Percentiles rank a stretch among this genome's conserved stretches.
These are phyloP conservation scores for Sebastes taczanowskii DNA, from an alignment of 2,797 vertebrate species.

Conservation along the genomic window DNA sequence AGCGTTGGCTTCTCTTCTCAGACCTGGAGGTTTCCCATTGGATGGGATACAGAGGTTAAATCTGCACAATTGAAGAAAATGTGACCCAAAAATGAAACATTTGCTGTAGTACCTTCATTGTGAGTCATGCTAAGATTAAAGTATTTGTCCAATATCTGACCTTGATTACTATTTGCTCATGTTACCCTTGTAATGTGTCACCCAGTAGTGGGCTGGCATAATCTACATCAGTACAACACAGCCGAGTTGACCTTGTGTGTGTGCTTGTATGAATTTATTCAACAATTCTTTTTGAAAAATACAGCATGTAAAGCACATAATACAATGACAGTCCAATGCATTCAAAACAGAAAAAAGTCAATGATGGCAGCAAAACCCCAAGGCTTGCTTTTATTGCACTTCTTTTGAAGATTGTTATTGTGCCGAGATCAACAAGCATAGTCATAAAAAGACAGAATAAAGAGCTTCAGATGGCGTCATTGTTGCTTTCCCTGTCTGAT, in stretches of 20 bases:
- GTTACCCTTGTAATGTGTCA: neutral
- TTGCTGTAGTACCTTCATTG: neutral
- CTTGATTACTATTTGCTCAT: conserved; percentile 9
- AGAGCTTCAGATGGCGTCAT: neutral
- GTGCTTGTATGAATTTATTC: conserved; percentile 7
- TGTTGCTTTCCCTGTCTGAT: neutral
- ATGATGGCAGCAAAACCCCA: neutral
- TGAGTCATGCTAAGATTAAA: conserved; percentile 16
- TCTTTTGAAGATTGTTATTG: conserved; percentile 6
- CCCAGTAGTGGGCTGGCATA: neutral
- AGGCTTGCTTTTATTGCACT: conserved; percentile 9
- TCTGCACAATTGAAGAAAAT: neutral
- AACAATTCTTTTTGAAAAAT: conserved; percentile 3
- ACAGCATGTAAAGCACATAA: neutral
- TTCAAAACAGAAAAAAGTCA: neutral
- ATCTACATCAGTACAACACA: neutral
- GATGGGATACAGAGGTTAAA: neutral
- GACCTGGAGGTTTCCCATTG: too few species aligned
- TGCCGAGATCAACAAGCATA: conserved; percentile 4
- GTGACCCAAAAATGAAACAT: neutral
- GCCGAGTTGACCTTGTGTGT: conserved; percentile 13
- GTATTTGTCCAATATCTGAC: neutral
- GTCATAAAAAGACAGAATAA: conserved; percentile 2
- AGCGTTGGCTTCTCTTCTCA: too few species aligned
- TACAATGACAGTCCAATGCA: neutral